phyloP scores from a whole-genome alignment of 2,113 vertebrate genomes.

The Oxyruncus cristatus region DNA sequence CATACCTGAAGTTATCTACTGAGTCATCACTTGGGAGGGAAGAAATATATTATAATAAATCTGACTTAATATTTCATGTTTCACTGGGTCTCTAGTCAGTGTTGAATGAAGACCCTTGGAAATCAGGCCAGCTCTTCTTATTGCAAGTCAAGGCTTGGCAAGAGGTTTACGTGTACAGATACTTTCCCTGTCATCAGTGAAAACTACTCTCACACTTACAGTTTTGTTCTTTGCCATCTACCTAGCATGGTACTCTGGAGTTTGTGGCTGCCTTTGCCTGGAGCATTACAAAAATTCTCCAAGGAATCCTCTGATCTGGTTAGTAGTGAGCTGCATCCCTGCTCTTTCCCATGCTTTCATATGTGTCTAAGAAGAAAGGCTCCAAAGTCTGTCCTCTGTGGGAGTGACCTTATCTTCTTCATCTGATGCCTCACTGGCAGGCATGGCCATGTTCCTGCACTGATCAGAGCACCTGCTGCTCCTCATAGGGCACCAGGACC shows the following conservation, averaged over 20 bases:
- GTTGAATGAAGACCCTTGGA: background rate
- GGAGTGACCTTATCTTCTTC: slow-evolving; percentile 3
- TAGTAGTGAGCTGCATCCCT: background rate
- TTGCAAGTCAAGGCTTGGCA: background rate
- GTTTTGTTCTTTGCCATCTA: background rate
- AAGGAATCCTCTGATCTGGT: background rate
- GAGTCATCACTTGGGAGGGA: background rate
- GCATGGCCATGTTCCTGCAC: rapidly evolving
- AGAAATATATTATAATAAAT: background rate
- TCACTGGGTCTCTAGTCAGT: background rate
- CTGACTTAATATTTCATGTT: background rate
- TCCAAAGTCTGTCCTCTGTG: background rate
- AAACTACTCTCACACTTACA: background rate
- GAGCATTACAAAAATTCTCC: background rate
- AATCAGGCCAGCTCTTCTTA: background rate
- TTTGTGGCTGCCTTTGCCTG: background rate
- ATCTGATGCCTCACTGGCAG: background rate
- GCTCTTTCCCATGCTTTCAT: background rate
- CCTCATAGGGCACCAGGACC: background rate
- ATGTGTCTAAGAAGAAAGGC: background rate
- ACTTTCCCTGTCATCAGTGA: background rate
- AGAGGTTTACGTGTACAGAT: background rate
- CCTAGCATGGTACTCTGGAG: background rate
- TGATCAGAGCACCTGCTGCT: background rate
- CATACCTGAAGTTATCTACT: background rate